phyloP scores from a whole-genome alignment of 2,888 invertebrate genomes.

The Cloeon dipterum region DNA sequence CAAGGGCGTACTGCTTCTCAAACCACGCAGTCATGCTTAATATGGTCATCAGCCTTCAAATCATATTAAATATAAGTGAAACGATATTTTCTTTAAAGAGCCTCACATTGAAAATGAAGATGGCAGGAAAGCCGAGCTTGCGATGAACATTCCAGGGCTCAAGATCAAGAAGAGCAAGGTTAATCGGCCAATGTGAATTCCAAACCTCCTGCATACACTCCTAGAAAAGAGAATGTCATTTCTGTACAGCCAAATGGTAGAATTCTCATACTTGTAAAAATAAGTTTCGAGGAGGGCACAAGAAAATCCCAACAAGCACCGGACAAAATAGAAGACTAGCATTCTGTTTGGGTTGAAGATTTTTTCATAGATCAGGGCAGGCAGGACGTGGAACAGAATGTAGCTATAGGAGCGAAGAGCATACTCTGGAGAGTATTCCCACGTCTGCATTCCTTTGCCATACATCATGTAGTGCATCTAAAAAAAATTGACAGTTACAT shows the following conservation, averaged over 20 bases:
- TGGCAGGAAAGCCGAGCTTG: constrained; percentile 72
- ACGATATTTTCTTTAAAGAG: background rate
- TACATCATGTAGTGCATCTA: constrained; percentile 56
- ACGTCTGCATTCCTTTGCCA: constrained; percentile 89
- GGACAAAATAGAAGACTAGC: constrained; percentile 67
- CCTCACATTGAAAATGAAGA: constrained; percentile 73
- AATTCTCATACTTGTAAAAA: constrained; percentile 69
- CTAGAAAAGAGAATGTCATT: constrained; percentile 24
- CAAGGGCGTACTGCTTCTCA: constrained; percentile 49
- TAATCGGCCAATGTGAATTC: constrained; percentile 66
- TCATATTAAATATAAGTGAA: background rate
- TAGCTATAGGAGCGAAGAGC: constrained; percentile 91
- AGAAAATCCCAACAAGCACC: constrained; percentile 56
- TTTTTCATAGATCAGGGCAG: constrained; percentile 57
- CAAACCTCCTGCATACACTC: constrained; percentile 73
- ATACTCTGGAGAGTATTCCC: constrained; percentile 94
- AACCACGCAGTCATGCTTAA: constrained; percentile 81
- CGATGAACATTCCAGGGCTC: constrained; percentile 77
- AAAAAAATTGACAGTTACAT: constrained; percentile 11
- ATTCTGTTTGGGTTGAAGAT: constrained; percentile 56
- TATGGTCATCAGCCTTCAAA: constrained; percentile 41
- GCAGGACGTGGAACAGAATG: constrained; percentile 68
- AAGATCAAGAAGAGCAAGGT: constrained; percentile 59
- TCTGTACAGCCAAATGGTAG: background rate
- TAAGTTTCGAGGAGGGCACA: constrained; percentile 71